These are phyloP conservation scores for Diarsia brunnea DNA, from an alignment of 2,888 invertebrate species.

Conservation along the genomic window DNA sequence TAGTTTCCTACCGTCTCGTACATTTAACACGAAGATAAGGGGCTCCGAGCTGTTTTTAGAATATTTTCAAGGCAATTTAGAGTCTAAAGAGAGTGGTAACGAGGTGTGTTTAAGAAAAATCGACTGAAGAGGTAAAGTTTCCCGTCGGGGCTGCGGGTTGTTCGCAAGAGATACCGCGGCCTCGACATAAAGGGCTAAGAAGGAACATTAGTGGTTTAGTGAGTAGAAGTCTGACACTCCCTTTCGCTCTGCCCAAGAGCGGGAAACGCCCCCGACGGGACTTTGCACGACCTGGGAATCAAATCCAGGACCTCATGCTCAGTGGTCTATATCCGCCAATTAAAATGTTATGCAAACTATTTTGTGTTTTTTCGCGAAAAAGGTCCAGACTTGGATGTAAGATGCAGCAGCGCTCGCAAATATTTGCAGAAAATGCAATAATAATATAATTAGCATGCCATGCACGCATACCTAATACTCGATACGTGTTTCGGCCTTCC, in stretches of 20 bases:
- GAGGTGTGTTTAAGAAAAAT: slow-evolving; percentile 34
- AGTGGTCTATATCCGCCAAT: too few relatives aligned
- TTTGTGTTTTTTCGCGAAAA: neutral
- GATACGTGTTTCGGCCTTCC: neutral
- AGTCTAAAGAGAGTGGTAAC: slow-evolving; percentile 16
- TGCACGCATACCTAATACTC: neutral
- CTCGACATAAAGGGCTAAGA: too few relatives aligned
- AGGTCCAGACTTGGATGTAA: neutral
- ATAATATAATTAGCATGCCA: neutral
- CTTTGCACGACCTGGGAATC: too few relatives aligned
- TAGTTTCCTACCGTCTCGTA: slow-evolving; percentile 37
- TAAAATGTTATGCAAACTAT: neutral
- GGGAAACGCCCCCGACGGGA: too few relatives aligned
- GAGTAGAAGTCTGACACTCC: too few relatives aligned
- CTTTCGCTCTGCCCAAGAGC: too few relatives aligned
- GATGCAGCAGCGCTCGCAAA: neutral
- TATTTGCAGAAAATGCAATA: neutral
- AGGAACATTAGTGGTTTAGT: too few relatives aligned
- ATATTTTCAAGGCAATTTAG: slow-evolving; percentile 33
- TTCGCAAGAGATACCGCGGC: too few relatives aligned
- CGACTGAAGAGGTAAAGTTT: slow-evolving; percentile 1
- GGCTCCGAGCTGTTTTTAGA: slow-evolving; percentile 43
- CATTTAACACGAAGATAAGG: slow-evolving; percentile 48
- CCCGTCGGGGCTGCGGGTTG: too few relatives aligned
- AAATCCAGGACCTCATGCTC: too few relatives aligned